Conservation (phyloP, 2,113 vertebrate species). For the Corapipo altera region DNA sequence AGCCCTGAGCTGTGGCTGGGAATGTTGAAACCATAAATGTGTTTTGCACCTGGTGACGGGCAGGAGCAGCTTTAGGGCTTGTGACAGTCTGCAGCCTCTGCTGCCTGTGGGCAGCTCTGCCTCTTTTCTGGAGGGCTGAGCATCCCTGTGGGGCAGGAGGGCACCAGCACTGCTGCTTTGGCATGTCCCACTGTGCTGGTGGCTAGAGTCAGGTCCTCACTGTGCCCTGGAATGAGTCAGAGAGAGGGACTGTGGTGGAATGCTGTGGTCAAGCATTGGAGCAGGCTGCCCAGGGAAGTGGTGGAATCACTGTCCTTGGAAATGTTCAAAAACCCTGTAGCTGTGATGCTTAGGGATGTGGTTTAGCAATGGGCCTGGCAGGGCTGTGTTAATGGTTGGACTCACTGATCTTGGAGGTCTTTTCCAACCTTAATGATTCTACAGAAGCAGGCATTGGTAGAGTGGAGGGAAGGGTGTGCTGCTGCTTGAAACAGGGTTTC, state of each 20-base stretch:
- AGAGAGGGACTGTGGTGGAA: not conserved
- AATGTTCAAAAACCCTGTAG: not conserved
- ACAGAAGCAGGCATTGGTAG: not conserved
- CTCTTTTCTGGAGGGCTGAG: not conserved
- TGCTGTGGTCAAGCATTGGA: not conserved
- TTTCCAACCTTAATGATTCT: not conserved
- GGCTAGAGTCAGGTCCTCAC: not conserved
- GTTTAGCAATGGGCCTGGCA: not conserved
- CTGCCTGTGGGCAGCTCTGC: not conserved
- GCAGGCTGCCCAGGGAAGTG: not conserved
- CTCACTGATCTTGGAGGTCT: not conserved
- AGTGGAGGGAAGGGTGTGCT: not conserved
- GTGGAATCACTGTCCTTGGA: not conserved
- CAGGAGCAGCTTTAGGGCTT: not conserved
- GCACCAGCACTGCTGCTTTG: rapidly evolving
- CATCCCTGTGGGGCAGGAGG: not conserved
- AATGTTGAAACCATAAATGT: not conserved
- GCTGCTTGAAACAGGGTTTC: not conserved
- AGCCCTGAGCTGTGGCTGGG: not conserved
- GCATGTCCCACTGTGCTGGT: not conserved
- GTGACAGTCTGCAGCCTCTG: too few relatives aligned
- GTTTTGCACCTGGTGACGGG: not conserved
- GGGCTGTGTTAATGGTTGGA: not conserved
- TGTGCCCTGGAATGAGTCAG: not conserved
- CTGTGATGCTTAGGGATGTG: not conserved